Percentiles rank a stretch among this genome's conserved stretches.
Conservation (phyloP, 2,797 vertebrate genomes). For the Mionectes olivaceus region DNA sequence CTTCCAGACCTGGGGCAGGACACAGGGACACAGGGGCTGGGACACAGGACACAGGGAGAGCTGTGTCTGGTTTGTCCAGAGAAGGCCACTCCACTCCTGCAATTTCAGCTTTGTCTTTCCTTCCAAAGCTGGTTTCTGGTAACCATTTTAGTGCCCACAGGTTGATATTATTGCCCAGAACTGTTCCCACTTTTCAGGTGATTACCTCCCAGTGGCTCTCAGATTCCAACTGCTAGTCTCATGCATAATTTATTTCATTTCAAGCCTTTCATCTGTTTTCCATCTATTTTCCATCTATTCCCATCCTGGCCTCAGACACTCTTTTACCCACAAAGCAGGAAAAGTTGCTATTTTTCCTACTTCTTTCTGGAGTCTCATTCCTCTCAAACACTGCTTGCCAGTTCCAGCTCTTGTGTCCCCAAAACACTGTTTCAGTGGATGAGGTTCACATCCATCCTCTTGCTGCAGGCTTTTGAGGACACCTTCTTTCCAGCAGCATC, state of each 20-base stretch:
- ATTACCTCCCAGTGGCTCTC: constrained; percentile 64
- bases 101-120: neutral
- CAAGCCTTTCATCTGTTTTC: constrained; percentile 55
- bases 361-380: neutral
- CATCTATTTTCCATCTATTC: constrained; percentile 63
- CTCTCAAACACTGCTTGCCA: neutral
- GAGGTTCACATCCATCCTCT: neutral
- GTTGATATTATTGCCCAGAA: constrained; percentile 29
- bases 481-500: neutral
- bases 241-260: constrained; percentile 75
- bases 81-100: neutral
- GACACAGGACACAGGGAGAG: neutral
- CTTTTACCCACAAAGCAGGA: constrained; percentile 8
- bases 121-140: neutral
- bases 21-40: neutral
- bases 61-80: neutral
- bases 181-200: constrained; percentile 39
- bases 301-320: neutral
- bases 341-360: neutral
- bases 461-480: neutral
- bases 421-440: neutral
- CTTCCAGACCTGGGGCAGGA: neutral
- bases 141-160: neutral
- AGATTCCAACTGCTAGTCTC: constrained; percentile 66
- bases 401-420: neutral